Evolutionary conservation across 2,888 invertebrate species (phyloP), one percentile per base, ranked within the genome.

Genomic region (Dendrolimus pini): DNA sequence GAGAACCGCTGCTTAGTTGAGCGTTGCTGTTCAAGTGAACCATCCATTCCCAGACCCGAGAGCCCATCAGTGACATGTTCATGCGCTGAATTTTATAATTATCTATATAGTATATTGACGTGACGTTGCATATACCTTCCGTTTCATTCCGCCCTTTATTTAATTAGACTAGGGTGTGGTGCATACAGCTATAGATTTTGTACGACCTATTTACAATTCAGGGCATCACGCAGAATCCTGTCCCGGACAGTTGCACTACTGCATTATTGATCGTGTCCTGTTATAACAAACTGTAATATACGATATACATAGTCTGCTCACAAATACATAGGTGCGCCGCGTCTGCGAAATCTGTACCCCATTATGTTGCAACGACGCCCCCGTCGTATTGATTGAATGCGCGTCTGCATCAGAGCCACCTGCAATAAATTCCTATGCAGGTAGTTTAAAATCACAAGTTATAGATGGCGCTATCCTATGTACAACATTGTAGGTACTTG

Each of bases 391-490:
- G 14, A 18, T 54, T 54, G 8, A 54, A 47, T 47, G 54, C 13
- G 30, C 54, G 9, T 54, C 30, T 54, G 13, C 54, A 18, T 18
- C 14, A 54, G 54, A 54, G 30, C 13, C 14, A 54, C 30, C 54
- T 18, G 14, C 30, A 54, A 54, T 9, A 54, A 18, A n/a, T 71
- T 89, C 41, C 52, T 52, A 12, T 30, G 30, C 30, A 30, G 30
- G 30, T 30, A 30, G 30, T 30, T 30, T 30, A 30, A 30, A 30
- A 30, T 30, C 30, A 30, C 30, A 30, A 30, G 30, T 6, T 30
- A 30, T 30, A 30, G 30, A 30, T 30, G 30, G 30, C 30, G 30
- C 30, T 30, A 30, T 30, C 30, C 6, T 30, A 30, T 30, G 6
- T 30, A 30, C 30, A 30, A 30, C 30, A 30, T 30, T 30, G 30